Percentiles rank a stretch among this genome's conserved stretches.
phyloP scores from a whole-genome alignment of 2,113 vertebrate genomes.

The Pyxicephalus adspersus region DNA sequence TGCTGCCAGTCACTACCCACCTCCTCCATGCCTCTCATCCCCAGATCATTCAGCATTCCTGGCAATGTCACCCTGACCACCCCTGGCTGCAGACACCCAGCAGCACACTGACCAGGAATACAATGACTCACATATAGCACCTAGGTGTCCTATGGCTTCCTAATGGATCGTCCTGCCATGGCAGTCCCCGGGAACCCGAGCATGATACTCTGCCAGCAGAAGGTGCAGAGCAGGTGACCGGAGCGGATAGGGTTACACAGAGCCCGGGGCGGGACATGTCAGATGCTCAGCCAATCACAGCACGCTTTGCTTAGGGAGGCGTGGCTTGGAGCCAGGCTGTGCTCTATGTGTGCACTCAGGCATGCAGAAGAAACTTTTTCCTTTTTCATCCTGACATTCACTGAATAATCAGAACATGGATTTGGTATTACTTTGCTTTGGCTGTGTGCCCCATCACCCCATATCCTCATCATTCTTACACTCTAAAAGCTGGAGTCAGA shows the following conservation, averaged over 20 bases:
- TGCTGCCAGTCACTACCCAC: too few relatives aligned
- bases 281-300: not conserved
- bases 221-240: constrained; percentile 15
- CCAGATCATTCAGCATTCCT: too few relatives aligned
- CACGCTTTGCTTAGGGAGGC: not conserved
- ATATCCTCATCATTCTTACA: too few relatives aligned
- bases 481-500: too few relatives aligned
- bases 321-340: not conserved
- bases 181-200: not conserved
- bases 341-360: not conserved
- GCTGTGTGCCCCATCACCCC: too few relatives aligned
- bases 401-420: too few relatives aligned
- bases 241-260: constrained; percentile 38
- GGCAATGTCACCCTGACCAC: too few relatives aligned
- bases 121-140: not conserved
- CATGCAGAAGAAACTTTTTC: not conserved
- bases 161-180: not conserved
- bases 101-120: not conserved
- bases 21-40: too few relatives aligned
- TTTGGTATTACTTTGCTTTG: too few relatives aligned
- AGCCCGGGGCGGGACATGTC: not conserved
- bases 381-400: too few relatives aligned
- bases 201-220: not conserved
- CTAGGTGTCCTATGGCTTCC: not conserved
- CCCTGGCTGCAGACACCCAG: not conserved